Evolutionary conservation across 1,140 invertebrate genomes (phyloP).

Genomic region (Tetramorium simillimum): DNA sequence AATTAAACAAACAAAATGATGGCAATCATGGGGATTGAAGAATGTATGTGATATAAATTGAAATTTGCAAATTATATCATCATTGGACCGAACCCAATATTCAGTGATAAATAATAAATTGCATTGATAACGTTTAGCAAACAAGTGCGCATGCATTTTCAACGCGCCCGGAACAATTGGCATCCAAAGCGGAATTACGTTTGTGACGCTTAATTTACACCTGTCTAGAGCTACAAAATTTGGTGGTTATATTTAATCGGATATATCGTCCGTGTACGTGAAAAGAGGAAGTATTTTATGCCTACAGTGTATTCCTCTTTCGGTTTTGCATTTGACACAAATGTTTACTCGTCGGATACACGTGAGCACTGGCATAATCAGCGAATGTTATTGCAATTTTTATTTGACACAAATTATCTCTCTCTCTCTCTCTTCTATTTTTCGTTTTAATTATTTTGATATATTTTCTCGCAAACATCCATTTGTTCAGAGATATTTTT

Average conservation of each 20-base stretch:
- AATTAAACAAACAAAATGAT: conserved; percentile 62
- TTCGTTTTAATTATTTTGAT: not conserved
- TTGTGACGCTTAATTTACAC: conserved; percentile 63
- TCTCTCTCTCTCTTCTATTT: not conserved
- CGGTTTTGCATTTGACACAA: conserved; percentile 40
- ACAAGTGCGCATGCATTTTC: conserved; percentile 56
- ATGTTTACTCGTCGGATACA: conserved; percentile 42
- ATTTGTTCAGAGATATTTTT: not conserved
- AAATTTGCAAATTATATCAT: conserved; percentile 63
- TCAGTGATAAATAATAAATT: conserved; percentile 62
- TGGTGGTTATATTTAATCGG: conserved; percentile 57
- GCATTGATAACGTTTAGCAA: conserved; percentile 59
- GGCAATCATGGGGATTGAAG: conserved; percentile 59
- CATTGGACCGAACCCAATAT: conserved; percentile 56
- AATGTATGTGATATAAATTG: conserved; percentile 60
- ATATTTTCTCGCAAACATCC: not conserved
- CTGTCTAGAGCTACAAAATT: conserved; percentile 59
- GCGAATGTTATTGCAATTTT: conserved; percentile 14
- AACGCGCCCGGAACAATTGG: conserved; percentile 51
- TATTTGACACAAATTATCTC: conserved; percentile 40
- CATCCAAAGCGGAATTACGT: conserved; percentile 60
- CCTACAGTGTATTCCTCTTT: not conserved
- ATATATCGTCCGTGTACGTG: conserved; percentile 17
- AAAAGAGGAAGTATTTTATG: conserved; percentile 50
- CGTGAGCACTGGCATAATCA: not conserved